Conservation (phyloP, 2,113 vertebrate species). For the Craseonycteris thonglongyai region DNA sequence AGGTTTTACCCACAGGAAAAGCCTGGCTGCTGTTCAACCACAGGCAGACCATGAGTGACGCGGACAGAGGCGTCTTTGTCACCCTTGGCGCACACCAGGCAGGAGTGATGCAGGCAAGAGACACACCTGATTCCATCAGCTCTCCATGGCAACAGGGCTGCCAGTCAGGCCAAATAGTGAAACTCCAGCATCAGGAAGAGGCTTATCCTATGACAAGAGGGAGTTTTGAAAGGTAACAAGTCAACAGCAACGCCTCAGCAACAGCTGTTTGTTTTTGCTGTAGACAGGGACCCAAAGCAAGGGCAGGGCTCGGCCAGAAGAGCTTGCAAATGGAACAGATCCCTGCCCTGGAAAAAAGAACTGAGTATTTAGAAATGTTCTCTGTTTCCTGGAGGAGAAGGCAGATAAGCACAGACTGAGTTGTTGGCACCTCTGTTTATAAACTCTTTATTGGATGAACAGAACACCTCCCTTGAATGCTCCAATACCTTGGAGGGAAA, state of each 20-base stretch:
- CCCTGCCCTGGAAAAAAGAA: not conserved
- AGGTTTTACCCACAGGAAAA: constrained; percentile 50
- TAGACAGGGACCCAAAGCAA: not conserved
- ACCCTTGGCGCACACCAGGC: not conserved
- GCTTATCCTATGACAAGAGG: not conserved
- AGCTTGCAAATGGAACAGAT: not conserved
- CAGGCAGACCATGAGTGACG: constrained; percentile 27
- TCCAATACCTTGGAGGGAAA: not conserved
- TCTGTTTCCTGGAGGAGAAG: not conserved
- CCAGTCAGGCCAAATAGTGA: not conserved
- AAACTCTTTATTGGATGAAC: not conserved
- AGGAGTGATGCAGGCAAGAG: constrained; percentile 19
- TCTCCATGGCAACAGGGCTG: constrained; percentile 19
- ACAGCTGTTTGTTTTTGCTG: constrained; percentile 44
- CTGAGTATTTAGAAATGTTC: not conserved
- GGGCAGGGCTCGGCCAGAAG: accelerated
- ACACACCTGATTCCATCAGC: not conserved
- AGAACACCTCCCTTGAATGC: not conserved
- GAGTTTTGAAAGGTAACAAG: not conserved
- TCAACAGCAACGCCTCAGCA: constrained; percentile 14
- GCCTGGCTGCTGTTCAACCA: not conserved
- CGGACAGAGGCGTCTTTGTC: not conserved
- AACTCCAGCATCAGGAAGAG: constrained; percentile 19
- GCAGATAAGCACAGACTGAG: not conserved
- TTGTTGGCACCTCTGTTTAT: not conserved